phyloP scores from a whole-genome alignment of 64 coral and sea anemone genomes.

The Stichodactyla helianthus region DNA sequence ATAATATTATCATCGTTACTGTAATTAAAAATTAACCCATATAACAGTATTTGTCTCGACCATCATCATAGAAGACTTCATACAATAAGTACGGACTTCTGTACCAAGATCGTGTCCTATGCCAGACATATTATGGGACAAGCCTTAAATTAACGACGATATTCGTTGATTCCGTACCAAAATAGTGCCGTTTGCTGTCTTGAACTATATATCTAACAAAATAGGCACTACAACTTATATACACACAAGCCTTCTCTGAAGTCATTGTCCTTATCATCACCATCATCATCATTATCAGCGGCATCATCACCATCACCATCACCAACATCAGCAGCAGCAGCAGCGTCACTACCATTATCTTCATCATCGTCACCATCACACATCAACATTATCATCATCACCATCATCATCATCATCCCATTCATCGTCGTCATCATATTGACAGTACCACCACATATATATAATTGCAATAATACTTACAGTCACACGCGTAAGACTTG shows the following conservation, averaged over 20 bases:
- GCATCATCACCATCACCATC: neutral
- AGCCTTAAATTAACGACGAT: no score
- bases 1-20: neutral
- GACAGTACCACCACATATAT: neutral
- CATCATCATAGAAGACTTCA: no score
- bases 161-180: no score
- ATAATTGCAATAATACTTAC: conserved; percentile 42
- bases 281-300: neutral
- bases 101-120: no score
- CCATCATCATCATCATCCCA: neutral
- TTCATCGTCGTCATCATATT: neutral
- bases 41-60: no score
- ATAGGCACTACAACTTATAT: no score
- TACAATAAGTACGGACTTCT: no score
- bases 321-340: neutral
- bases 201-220: no score
- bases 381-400: neutral
- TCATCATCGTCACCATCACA: neutral
- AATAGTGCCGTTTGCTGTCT: no score
- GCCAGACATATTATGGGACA: no score
- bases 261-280: neutral
- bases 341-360: neutral
- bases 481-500: conserved; percentile 65
- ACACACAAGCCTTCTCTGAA: neutral
- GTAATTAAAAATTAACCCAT: no score